Base-by-base conservation (phyloP, 2,113 vertebrate species). In the Onychorhynchus coronatus region DNA sequence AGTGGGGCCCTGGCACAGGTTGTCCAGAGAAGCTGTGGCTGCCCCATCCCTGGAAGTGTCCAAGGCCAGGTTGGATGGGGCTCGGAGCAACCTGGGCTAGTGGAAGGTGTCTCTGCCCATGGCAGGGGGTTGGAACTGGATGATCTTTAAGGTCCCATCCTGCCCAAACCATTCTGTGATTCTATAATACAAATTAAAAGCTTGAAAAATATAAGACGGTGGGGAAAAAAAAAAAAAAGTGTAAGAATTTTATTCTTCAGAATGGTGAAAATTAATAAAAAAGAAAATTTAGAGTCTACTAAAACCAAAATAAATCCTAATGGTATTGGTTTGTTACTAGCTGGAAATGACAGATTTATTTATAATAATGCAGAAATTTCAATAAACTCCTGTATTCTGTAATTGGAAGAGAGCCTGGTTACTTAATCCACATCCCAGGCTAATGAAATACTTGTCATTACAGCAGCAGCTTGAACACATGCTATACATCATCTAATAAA, bases 391-490 rank as follows among this genome's bases (percentile, higher is more conserved):
- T 70, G 55, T 58, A 58, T 94, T 95, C 85, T 86, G 68, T 83
- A 94, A 88, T 52, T 96, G 91, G 90, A 93, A 88, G 47, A 94
- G 72, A 42, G 59, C 72, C 68, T 90, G 46, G 72, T n/a, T 88
- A 65, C 81, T 91, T 93, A 91, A 91, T 95, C 89, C 63, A 39
- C 83, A 89, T 86, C 65, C 55, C 73, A 59, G 66, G 52, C 94
- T 95, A 91, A 97, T 95, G 91, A 95, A 94, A 92, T 35, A 87
- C 47, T 96, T 94, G 42, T 87, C 77, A 95, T 91, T 95, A 87
- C 86, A 81, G 68, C 89, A 87, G 68, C 42, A 75, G 56, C 86
- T 87, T 81, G 80, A 87, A 92, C 93, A 78, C 65, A 88, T 31
- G 80, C 68, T 46, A 46, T 88, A 22, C 55, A 78, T 94, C 94